Conservation (phyloP, 2,113 vertebrate species). For the Aythya baeri region DNA sequence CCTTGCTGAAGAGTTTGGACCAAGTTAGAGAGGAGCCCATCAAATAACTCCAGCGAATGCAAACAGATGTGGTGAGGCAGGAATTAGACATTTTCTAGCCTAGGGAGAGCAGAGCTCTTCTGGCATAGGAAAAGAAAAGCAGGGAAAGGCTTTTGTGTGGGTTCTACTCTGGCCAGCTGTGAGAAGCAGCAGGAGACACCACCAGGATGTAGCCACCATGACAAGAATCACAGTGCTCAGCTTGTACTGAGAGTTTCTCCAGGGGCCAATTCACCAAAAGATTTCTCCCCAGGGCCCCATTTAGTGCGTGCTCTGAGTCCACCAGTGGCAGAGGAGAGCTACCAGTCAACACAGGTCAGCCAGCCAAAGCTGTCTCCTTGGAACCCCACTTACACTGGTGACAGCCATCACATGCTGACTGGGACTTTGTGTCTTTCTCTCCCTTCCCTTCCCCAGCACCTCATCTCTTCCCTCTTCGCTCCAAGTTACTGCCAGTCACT, state of each 20-base stretch:
- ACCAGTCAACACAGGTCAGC: neutral
- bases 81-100: neutral
- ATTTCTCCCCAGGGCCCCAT: neutral
- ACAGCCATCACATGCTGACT: neutral
- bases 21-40: neutral
- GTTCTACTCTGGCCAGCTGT: fast-evolving
- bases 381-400: neutral
- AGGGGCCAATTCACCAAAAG: neutral
- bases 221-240: neutral
- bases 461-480: neutral
- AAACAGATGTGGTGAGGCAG: neutral
- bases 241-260: neutral
- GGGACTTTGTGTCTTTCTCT: neutral
- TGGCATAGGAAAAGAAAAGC: neutral
- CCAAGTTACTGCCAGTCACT: neutral
- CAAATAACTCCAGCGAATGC: neutral
- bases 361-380: fast-evolving
- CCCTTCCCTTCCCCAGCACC: neutral
- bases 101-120: neutral
- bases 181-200: neutral
- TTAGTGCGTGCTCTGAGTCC: neutral
- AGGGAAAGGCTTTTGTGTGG: neutral
- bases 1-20: neutral
- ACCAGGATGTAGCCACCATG: neutral
- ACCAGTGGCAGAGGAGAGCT: fast-evolving